phyloP scores from a whole-genome alignment of 2,888 invertebrate genomes.

The Ophonus ardosiacus region DNA sequence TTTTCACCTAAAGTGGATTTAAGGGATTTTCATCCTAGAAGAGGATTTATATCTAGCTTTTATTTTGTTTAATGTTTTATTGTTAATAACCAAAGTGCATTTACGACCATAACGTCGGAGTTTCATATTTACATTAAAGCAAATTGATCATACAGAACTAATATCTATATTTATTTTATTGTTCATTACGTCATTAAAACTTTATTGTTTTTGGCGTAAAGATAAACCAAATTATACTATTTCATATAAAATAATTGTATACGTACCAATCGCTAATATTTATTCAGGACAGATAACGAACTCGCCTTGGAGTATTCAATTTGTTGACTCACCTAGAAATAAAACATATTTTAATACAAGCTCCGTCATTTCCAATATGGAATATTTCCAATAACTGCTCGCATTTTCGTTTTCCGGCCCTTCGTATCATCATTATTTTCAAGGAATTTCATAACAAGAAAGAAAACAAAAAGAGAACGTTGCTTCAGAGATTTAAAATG shows the following conservation, averaged over 20 bases:
- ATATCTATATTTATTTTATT: conserved; percentile 21
- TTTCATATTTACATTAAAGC: not conserved
- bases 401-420: not conserved
- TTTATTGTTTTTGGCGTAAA: conserved; percentile 5
- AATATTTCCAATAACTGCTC: conserved; percentile 11
- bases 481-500: conserved; percentile 29
- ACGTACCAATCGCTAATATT: conserved; percentile 9
- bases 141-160: conserved; percentile 7
- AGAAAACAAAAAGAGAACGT: conserved; percentile 24
- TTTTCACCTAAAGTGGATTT: no score
- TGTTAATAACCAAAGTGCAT: no score
- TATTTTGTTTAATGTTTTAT: no score
- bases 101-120: not conserved
- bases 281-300: conserved; percentile 10
- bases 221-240: conserved; percentile 22
- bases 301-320: conserved; percentile 17
- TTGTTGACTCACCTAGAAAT: conserved; percentile 51
- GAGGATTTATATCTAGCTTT: no score
- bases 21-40: no score
- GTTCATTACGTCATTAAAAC: conserved; percentile 14
- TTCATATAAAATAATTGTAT: conserved; percentile 14
- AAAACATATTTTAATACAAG: conserved; percentile 16
- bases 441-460: conserved; percentile 37
- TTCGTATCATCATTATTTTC: conserved; percentile 33
- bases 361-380: not conserved